Evolutionary conservation across 2,888 invertebrate genomes (phyloP).

Genomic region (Isotomurus palustris): DNA sequence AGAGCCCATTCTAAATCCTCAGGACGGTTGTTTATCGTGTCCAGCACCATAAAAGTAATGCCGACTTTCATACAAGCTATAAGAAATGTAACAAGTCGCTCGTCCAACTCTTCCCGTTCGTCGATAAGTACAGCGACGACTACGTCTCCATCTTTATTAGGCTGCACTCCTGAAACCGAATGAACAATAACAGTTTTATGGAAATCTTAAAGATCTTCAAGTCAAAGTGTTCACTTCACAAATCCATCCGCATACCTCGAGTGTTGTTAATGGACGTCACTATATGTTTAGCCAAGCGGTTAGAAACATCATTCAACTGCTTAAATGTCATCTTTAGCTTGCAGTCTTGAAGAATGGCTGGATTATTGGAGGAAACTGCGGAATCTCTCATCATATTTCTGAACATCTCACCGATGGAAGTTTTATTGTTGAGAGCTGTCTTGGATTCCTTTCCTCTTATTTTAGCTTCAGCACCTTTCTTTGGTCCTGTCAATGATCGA

Average conservation of each 20-base stretch:
- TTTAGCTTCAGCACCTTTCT: conserved; percentile 2
- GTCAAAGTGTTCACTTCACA: no score
- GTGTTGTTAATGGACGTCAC: neutral
- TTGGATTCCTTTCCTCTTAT: conserved; percentile 2
- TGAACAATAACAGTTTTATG: neutral
- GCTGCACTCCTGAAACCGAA: neutral
- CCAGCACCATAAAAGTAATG: conserved; percentile 2
- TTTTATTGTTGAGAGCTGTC: neutral
- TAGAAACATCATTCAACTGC: neutral
- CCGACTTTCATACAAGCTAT: conserved; percentile 4
- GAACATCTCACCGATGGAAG: conserved; percentile 6
- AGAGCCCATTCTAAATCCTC: neutral
- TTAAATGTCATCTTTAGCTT: neutral
- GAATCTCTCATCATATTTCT: neutral
- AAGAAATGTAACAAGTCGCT: conserved; percentile 2
- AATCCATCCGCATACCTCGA: neutral
- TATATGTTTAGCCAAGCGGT: neutral
- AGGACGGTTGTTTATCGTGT: neutral
- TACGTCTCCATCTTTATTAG: conserved; percentile 8
- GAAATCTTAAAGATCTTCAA: neutral
- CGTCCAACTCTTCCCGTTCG: neutral
- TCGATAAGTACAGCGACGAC: conserved; percentile 1
- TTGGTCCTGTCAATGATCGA: no score
- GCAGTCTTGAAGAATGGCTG: neutral
- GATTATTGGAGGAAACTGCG: neutral